A percentile compares a stretch with the other conserved stretches of the same genome.
Evolutionary conservation across 2,113 vertebrate species (phyloP).

Genomic region (Mustelus asterias): DNA sequence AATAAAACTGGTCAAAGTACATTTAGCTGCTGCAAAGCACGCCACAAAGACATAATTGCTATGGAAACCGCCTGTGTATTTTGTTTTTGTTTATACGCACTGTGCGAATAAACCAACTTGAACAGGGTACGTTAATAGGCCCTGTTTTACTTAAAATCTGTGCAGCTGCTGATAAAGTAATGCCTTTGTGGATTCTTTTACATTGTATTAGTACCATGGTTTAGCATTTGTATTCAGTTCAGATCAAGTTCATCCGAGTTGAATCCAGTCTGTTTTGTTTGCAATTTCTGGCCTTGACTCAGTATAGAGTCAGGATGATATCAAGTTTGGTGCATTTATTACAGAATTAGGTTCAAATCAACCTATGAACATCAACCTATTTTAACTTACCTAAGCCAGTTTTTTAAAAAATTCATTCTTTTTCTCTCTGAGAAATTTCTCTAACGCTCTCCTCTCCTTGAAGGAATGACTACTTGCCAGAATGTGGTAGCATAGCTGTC

Average conservation of each 20-base stretch:
- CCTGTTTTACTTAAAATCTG: constrained; percentile 22
- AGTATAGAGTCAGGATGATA: background rate
- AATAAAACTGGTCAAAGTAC: constrained; percentile 24
- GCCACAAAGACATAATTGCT: background rate
- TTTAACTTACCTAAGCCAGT: background rate
- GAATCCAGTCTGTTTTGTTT: constrained; percentile 31
- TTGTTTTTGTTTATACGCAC: constrained; percentile 30
- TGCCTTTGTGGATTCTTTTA: background rate
- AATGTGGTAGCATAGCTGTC: background rate
- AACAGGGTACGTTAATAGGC: background rate
- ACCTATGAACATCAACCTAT: background rate
- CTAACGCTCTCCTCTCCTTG: background rate
- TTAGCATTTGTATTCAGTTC: constrained; percentile 25
- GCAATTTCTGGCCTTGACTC: constrained; percentile 31
- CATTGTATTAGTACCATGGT: background rate
- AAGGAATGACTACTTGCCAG: background rate
- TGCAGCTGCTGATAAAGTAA: constrained; percentile 5
- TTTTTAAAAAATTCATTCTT: background rate
- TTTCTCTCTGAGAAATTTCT: background rate
- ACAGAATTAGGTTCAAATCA: background rate
- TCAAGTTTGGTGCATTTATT: background rate
- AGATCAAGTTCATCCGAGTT: constrained; percentile 12
- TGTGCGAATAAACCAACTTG: background rate
- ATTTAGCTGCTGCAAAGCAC: background rate
- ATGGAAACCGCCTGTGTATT: background rate